A percentile compares a stretch with the other conserved stretches of the same genome.
Conservation (phyloP, 2,888 invertebrate genomes). For the Ophion ellenae region DNA sequence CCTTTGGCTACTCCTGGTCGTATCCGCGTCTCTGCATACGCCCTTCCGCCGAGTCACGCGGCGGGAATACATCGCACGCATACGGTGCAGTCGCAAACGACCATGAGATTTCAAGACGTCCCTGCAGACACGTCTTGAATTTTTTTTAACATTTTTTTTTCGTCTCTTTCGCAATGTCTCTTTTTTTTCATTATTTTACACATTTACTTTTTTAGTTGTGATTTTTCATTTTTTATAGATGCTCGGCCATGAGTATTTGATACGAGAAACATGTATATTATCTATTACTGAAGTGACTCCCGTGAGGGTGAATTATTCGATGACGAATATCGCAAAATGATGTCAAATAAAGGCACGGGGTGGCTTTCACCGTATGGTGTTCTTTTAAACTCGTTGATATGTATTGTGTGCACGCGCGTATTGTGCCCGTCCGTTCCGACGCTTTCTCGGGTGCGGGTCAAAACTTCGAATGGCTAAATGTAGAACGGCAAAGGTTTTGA, state of each 20-base stretch:
- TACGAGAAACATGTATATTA: background rate
- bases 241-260: background rate
- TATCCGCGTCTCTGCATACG: conserved; percentile 21
- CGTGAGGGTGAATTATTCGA: no score
- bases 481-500: no score
- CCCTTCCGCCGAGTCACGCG: conserved; percentile 37
- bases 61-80: background rate
- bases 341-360: no score
- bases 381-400: no score
- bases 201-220: background rate
- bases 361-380: no score
- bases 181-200: background rate
- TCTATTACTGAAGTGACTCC: background rate
- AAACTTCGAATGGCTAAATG: no score
- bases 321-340: no score
- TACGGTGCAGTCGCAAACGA: background rate
- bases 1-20: conserved; percentile 1
- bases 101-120: conserved; percentile 8
- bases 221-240: background rate
- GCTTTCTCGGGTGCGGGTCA: no score
- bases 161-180: background rate
- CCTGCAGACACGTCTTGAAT: background rate
- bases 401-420: no score
- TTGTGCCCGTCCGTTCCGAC: no score
- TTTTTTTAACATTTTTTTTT: background rate